Percentiles rank a stretch among this genome's conserved stretches.
Conservation (phyloP, 2,113 vertebrate genomes). For the Silurus glanis region DNA sequence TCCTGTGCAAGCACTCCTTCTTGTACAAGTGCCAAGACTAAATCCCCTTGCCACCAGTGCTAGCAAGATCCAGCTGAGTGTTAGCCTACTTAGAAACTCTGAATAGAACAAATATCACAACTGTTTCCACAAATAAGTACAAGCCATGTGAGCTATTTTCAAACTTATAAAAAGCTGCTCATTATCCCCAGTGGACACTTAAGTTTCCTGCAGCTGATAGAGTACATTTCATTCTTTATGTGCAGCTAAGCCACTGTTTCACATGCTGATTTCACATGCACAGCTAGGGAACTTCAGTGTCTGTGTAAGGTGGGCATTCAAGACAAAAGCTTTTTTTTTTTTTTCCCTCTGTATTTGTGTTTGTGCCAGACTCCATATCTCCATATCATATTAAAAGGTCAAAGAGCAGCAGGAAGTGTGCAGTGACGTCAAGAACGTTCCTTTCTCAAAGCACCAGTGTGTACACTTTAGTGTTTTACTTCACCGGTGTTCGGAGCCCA, state of each 20-base stretch:
- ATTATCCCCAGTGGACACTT: background rate
- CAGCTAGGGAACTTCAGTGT: background rate
- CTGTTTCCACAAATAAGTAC: slow-evolving; percentile 29
- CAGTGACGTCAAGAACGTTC: slow-evolving; percentile 41
- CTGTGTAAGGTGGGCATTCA: background rate
- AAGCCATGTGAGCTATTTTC: slow-evolving; percentile 21
- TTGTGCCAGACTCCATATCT: slow-evolving; percentile 28
- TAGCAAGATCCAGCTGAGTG: slow-evolving; percentile 29
- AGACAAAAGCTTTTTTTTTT: background rate
- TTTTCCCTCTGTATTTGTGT: background rate
- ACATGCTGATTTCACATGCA: background rate
- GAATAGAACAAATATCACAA: slow-evolving; percentile 35
- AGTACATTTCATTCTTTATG: slow-evolving; percentile 14
- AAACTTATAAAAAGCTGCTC: slow-evolving; percentile 9
- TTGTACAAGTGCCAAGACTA: slow-evolving; percentile 20
- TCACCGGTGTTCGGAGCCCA: slow-evolving; percentile 30
- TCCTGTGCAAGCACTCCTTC: slow-evolving; percentile 8
- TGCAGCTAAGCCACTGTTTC: slow-evolving; percentile 2
- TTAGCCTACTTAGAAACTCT: slow-evolving; percentile 44
- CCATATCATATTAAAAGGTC: slow-evolving; percentile 38
- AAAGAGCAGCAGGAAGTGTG: slow-evolving; percentile 44
- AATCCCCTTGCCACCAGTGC: slow-evolving; percentile 21
- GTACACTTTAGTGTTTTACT: slow-evolving; percentile 20
- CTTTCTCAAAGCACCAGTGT: slow-evolving; percentile 22
- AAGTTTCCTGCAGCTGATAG: slow-evolving; percentile 15